Conservation (phyloP, 30 jellyfish, hydroid and myxozoan genomes). For the Turritopsis dohrnii region DNA sequence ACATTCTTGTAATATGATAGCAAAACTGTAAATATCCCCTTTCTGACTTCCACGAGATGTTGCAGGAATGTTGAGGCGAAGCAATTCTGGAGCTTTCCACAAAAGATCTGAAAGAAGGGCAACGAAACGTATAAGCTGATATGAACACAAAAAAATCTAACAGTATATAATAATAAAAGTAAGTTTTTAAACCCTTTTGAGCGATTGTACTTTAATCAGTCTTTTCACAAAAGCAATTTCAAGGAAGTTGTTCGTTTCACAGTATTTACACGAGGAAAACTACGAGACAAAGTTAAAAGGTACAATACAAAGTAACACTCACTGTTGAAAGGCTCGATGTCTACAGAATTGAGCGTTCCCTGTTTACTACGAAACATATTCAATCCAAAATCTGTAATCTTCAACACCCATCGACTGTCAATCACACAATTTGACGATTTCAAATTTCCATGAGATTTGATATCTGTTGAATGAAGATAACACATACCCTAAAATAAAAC, state of each 20-base stretch:
- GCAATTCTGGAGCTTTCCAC: slow-evolving; percentile 50
- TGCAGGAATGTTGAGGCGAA: slow-evolving; percentile 33
- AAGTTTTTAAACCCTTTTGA: no score
- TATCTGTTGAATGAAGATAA: slow-evolving; percentile 68
- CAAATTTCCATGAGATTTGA: slow-evolving; percentile 83
- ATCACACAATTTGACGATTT: slow-evolving; percentile 84
- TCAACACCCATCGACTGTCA: slow-evolving; percentile 90
- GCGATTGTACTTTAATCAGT: no score
- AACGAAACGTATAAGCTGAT: not conserved
- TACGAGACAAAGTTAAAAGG: not conserved
- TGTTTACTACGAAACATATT: slow-evolving; percentile 27
- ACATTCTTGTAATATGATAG: slow-evolving; percentile 84
- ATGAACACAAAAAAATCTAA: no score
- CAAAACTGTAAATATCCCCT: slow-evolving; percentile 82
- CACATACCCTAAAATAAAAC: slow-evolving; percentile 51
- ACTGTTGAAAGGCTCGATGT: slow-evolving; percentile 23
- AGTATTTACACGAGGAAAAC: not conserved
- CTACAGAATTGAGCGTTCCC: slow-evolving; percentile 9
- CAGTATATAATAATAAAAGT: no score
- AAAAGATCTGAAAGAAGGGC: not conserved
- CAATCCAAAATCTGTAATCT: slow-evolving; percentile 86
- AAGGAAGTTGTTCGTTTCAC: no score
- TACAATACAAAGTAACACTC: not conserved
- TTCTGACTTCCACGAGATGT: slow-evolving; percentile 69
- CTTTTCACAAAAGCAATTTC: no score